Evolutionary conservation across 2,888 invertebrate species (phyloP).

Genomic region (Chymomyza caudatula): DNA sequence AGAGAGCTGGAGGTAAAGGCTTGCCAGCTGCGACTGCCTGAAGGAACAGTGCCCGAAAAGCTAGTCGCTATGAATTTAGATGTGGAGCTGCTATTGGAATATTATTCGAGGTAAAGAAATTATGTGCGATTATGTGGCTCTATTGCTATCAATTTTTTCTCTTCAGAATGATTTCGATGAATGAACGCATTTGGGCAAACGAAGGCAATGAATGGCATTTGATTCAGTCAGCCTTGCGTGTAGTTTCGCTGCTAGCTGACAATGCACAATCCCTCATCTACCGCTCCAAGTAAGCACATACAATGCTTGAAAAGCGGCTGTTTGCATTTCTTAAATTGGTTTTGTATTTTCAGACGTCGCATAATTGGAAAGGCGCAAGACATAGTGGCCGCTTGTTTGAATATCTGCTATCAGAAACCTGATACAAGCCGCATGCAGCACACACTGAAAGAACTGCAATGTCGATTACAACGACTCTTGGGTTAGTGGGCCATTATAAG

Average conservation of each 20-base stretch:
- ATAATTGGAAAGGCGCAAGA: slow-evolving; percentile 86
- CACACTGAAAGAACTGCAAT: slow-evolving; percentile 78
- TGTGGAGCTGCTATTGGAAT: slow-evolving; percentile 87
- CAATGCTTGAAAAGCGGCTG: too few relatives aligned
- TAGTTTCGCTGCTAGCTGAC: slow-evolving; percentile 85
- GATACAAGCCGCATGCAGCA: slow-evolving; percentile 82
- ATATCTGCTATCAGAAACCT: slow-evolving; percentile 87
- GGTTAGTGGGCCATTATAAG: slow-evolving; percentile 23
- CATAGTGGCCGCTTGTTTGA: slow-evolving; percentile 86
- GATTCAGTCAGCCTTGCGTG: slow-evolving; percentile 85
- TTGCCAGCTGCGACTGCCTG: slow-evolving; percentile 85
- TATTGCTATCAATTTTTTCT: neutral
- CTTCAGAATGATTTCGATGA: slow-evolving; percentile 85
- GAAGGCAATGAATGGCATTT: slow-evolving; percentile 92
- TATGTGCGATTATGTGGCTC: neutral
- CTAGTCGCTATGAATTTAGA: slow-evolving; percentile 88
- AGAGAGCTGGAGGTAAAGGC: slow-evolving; percentile 88
- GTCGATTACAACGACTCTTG: slow-evolving; percentile 71
- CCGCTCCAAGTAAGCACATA: slow-evolving; percentile 75
- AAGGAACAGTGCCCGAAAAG: slow-evolving; percentile 87
- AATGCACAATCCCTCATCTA: slow-evolving; percentile 81
- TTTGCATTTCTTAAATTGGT: neutral
- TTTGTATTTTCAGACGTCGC: slow-evolving; percentile 80
- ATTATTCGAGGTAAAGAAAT: slow-evolving; percentile 82
- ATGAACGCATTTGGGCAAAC: slow-evolving; percentile 91